These are phyloP conservation scores for Neosilurus hyrtlii DNA, from an alignment of 2,797 vertebrate genomes.

Conservation along the genomic window DNA sequence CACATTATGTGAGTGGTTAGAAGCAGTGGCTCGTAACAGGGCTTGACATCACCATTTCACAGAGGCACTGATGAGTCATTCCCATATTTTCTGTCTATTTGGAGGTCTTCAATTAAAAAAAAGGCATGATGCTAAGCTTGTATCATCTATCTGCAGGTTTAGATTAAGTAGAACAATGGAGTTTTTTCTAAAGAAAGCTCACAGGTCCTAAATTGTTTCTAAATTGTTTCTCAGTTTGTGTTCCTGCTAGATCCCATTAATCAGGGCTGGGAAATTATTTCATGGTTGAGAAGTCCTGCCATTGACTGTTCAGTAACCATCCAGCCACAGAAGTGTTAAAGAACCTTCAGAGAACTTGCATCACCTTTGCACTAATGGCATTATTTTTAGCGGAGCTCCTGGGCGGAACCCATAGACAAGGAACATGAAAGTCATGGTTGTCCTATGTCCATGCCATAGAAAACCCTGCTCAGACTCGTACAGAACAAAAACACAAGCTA, in stretches of 20 bases:
- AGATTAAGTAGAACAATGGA: too few species aligned
- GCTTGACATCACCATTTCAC: slow-evolving; percentile 14
- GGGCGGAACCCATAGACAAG: too few species aligned
- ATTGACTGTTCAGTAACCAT: not conserved
- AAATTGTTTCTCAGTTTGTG: not conserved
- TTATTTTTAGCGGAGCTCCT: not conserved
- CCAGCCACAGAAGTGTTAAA: not conserved
- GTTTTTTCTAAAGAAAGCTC: not conserved
- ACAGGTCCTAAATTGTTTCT: not conserved
- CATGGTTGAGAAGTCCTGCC: too few species aligned
- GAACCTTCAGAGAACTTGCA: not conserved
- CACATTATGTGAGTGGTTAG: not conserved
- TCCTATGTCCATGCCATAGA: too few species aligned
- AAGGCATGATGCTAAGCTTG: not conserved
- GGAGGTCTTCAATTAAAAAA: not conserved
- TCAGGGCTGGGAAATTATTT: not conserved
- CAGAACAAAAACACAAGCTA: too few species aligned
- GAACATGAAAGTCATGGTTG: too few species aligned
- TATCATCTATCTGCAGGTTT: not conserved
- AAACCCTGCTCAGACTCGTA: too few species aligned
- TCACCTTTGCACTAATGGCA: not conserved
- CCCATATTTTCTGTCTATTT: not conserved
- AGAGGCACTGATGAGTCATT: slow-evolving; percentile 21
- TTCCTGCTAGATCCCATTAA: not conserved
- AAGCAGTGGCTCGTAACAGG: not conserved